phyloP scores from a whole-genome alignment of 2,113 vertebrate genomes.

The Herpetotheres cachinnans region DNA sequence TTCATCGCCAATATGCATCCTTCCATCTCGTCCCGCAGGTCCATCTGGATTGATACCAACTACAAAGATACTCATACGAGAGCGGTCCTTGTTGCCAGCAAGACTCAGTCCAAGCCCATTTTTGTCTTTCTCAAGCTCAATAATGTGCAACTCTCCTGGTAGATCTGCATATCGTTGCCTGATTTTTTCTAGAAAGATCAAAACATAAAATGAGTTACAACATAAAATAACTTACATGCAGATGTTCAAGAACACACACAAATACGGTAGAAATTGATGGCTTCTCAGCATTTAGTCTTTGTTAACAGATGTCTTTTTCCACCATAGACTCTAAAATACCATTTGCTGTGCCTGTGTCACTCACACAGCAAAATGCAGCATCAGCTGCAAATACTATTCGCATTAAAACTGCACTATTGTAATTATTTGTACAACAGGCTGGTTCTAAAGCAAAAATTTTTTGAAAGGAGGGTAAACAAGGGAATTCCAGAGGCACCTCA shows the following conservation, averaged over 20 bases:
- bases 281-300: not conserved
- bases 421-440: not conserved
- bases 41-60: constrained; percentile 90
- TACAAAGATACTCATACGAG: constrained; percentile 92
- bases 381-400: not conserved
- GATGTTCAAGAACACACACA: not conserved
- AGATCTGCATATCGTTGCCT: constrained; percentile 92
- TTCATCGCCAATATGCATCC: constrained; percentile 87
- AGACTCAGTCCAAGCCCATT: constrained; percentile 93
- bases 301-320: not conserved
- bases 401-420: not conserved
- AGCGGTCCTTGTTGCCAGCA: constrained; percentile 92
- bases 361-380: not conserved
- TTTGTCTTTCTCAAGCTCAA: constrained; percentile 95
- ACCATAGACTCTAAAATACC: not conserved
- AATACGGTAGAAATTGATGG: not conserved
- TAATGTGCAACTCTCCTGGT: constrained; percentile 86
- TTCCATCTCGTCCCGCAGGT: constrained; percentile 82
- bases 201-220: not conserved
- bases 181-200: constrained; percentile 83
- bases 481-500: not conserved
- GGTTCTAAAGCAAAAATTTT: not conserved
- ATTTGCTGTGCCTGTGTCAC: not conserved
- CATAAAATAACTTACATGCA: not conserved
- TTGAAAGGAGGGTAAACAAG: not conserved